Base-by-base conservation (phyloP, 2,113 vertebrate genomes). In the Lucifuga dentata region DNA sequence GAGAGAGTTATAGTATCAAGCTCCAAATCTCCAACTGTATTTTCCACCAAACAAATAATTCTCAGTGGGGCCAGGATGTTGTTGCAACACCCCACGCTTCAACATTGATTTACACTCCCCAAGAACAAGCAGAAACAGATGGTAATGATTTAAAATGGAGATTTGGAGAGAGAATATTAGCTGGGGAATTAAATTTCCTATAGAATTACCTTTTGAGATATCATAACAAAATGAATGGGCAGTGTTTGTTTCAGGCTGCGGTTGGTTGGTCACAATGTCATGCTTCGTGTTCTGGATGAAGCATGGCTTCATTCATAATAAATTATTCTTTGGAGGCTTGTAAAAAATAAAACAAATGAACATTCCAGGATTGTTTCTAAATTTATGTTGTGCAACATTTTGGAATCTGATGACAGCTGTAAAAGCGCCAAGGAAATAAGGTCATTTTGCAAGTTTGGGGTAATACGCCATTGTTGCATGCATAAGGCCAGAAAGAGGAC, bases 11-110 rank as follows among this genome's bases (percentile, higher is more conserved):
- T 76, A 29, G 75, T 26, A 78, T 73, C 39, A 3, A 32, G 59
- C 49, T 40, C 16, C 0, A 35, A 56, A 80, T 85, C 82, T 70
- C 41, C 55, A 61, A 65, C 66, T 49, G 64, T 16, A 59, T 76
- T 75, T 80, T 73, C 73, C 73, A 65, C 63, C 56, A 84, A 80
- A 79, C 80, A 87, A 83, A 88, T 71, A 76, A 58, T 50, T 80
- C 76, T 76, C 61, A 63, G 59, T 32, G 0, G 63, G 53, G 75
- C 80, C 86, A 88, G 88, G 88, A 90, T 86, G 89, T 89, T 87
- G 76, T 84, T 88, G 85, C 85, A 82, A 86, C 75, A 88, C 66
- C 60, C 40, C 15, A 2, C 33, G 35, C 64, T 41, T 73, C 52
- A 57, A 49, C 63, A 61, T 4, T 63, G 77, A 82, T 81, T 86